phyloP scores from a whole-genome alignment of 2,797 vertebrate species.

The Enteromius viviparus region DNA sequence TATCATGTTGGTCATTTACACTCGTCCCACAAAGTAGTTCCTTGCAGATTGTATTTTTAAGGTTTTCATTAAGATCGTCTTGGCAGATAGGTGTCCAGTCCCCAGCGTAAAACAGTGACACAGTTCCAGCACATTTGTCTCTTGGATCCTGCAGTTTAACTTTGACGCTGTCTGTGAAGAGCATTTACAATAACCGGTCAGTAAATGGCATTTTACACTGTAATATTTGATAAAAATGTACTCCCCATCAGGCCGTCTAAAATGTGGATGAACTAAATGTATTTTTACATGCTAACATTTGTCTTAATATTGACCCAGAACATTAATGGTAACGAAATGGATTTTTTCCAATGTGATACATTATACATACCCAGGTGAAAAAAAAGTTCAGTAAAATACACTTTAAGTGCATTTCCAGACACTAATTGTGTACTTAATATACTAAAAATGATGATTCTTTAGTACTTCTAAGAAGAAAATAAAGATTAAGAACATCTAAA shows the following conservation, averaged over 20 bases:
- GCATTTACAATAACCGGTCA: not conserved
- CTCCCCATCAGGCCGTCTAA: not conserved
- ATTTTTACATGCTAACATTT: not conserved
- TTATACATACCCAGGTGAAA: not conserved
- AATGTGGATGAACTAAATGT: not conserved
- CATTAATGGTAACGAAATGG: not conserved
- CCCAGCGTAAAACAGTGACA: slow-evolving; percentile 42
- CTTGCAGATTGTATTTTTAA: slow-evolving; percentile 56
- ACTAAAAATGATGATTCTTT: too few relatives aligned
- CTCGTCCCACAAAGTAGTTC: slow-evolving; percentile 55
- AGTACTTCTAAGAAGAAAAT: too few relatives aligned
- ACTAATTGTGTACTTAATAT: too few relatives aligned
- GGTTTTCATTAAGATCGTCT: fast-evolving
- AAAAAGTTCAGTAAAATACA: not conserved
- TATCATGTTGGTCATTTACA: not conserved
- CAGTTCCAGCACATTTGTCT: slow-evolving; percentile 67
- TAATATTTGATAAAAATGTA: not conserved
- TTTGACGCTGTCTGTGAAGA: slow-evolving; percentile 63
- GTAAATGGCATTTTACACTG: not conserved
- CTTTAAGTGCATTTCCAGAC: too few relatives aligned
- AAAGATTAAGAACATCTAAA: too few relatives aligned
- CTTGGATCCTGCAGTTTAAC: not conserved
- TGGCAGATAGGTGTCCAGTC: slow-evolving; percentile 20
- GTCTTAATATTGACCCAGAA: not conserved
- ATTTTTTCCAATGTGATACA: not conserved